Percentiles rank a stretch among this genome's conserved stretches.
Conservation (phyloP, 2,888 invertebrate species). For the Craniophora ligustri region DNA sequence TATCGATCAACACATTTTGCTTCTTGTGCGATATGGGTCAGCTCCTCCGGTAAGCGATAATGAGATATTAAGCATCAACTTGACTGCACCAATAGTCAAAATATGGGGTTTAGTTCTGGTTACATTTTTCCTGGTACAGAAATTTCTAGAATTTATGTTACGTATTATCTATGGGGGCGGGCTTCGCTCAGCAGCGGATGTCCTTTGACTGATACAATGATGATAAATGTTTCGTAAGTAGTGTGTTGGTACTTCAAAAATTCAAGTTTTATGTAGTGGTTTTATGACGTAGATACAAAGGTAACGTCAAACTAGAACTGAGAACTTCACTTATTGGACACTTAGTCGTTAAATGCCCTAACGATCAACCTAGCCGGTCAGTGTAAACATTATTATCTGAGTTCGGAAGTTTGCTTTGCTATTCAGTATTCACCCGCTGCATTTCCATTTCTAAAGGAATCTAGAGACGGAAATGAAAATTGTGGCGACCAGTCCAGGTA, state of each 20-base stretch:
- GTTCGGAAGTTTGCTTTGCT: constrained; percentile 42
- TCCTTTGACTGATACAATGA: too few species aligned
- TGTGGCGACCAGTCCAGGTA: constrained; percentile 21
- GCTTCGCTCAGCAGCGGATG: too few species aligned
- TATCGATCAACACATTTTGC: constrained; percentile 34
- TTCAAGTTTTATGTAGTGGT: constrained; percentile 35
- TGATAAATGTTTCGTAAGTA: too few species aligned
- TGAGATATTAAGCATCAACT: constrained; percentile 27
- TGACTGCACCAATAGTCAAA: too few species aligned
- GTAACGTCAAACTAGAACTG: constrained; percentile 35
- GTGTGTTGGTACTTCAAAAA: constrained; percentile 33
- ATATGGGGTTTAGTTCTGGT: too few species aligned
- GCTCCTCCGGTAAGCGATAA: constrained; percentile 25
- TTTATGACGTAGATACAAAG: constrained; percentile 45
- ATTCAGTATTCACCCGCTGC: constrained; percentile 39
- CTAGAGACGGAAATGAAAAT: constrained; percentile 29
- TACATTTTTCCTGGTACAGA: too few species aligned
- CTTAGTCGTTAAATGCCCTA: constrained; percentile 44
- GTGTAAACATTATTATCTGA: constrained; percentile 48
- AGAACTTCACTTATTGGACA: constrained; percentile 28
- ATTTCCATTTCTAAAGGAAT: constrained; percentile 45
- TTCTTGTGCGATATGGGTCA: constrained; percentile 47
- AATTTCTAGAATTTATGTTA: constrained; percentile 29
- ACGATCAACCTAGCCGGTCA: constrained; percentile 41
- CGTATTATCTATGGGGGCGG: too few species aligned